These are phyloP conservation scores for Drosophila busckii DNA, from an alignment of 1,140 invertebrate species.

Conservation along the genomic window DNA sequence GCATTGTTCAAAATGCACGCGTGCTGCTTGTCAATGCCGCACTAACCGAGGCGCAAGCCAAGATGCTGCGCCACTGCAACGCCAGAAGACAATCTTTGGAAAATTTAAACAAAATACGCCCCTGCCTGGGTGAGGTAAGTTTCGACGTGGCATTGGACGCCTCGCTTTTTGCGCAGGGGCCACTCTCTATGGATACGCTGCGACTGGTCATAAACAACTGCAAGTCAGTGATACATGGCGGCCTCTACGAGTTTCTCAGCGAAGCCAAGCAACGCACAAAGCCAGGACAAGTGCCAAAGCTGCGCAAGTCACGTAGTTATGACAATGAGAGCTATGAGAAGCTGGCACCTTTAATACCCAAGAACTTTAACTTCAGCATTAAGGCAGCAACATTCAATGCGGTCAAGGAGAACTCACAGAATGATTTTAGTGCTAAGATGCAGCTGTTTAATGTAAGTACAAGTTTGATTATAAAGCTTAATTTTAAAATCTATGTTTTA, in stretches of 20 bases:
- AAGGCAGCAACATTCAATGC: conserved; percentile 85
- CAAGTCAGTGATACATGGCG: conserved; percentile 83
- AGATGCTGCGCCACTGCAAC: conserved; percentile 79
- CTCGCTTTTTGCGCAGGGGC: conserved; percentile 86
- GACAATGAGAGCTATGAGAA: conserved; percentile 80
- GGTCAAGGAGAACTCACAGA: conserved; percentile 82
- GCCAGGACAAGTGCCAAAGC: conserved; percentile 38
- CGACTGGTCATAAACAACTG: conserved; percentile 85
- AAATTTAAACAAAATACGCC: conserved; percentile 77
- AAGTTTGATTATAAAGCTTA: not conserved
- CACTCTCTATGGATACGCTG: conserved; percentile 89
- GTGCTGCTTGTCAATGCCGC: conserved; percentile 86
- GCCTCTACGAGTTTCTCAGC: conserved; percentile 82
- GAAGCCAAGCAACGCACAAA: conserved; percentile 78
- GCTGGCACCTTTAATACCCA: conserved; percentile 86
- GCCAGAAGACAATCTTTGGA: conserved; percentile 64
- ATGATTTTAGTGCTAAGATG: conserved; percentile 81
- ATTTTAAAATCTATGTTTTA: not conserved
- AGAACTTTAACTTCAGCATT: conserved; percentile 86
- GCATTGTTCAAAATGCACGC: conserved; percentile 85
- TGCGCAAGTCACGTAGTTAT: conserved; percentile 25
- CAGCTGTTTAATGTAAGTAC: conserved; percentile 69
- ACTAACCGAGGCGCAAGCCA: conserved; percentile 81
- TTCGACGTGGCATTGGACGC: conserved; percentile 88
- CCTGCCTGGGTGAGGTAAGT: conserved; percentile 84